Conservation (phyloP, 2,113 vertebrate species). For the Macquaria ambigua region DNA sequence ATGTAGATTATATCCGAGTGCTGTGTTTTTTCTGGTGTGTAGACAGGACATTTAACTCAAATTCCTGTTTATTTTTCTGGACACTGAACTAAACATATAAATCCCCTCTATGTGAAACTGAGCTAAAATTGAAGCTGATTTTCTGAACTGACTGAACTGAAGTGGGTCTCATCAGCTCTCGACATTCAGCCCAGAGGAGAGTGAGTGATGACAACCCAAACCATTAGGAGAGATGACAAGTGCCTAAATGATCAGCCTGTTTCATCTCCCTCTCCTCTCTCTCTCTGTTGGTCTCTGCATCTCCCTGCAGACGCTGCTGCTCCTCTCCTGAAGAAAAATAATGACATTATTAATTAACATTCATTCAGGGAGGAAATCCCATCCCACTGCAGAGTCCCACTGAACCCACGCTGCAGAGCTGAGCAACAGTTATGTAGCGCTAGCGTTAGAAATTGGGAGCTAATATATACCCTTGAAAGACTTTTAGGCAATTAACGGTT, state of each 20-base stretch:
- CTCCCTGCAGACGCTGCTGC: conserved; percentile 5
- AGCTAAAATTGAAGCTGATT: neutral
- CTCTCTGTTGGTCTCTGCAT: neutral
- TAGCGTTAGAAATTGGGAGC: neutral
- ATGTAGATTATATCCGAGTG: neutral
- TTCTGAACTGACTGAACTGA: neutral
- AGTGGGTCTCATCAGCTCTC: conserved; percentile 10
- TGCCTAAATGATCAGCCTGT: neutral
- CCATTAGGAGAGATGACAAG: conserved; percentile 13
- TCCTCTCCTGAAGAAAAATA: conserved; percentile 10
- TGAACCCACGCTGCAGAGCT: neutral
- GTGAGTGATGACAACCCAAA: neutral
- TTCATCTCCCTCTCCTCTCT: neutral
- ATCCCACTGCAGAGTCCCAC: neutral
- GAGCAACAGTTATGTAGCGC: neutral
- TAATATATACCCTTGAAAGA: neutral
- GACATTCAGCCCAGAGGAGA: conserved; percentile 2
- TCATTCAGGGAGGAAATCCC: neutral
- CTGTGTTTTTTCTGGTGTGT: no score
- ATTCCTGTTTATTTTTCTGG: neutral
- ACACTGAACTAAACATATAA: neutral
- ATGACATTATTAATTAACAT: conserved; percentile 26
- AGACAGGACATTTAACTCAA: neutral
- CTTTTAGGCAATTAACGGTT: no score
- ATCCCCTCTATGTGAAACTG: neutral